Conservation (phyloP, 2,888 invertebrate species). For the Nomada lathburiana region DNA sequence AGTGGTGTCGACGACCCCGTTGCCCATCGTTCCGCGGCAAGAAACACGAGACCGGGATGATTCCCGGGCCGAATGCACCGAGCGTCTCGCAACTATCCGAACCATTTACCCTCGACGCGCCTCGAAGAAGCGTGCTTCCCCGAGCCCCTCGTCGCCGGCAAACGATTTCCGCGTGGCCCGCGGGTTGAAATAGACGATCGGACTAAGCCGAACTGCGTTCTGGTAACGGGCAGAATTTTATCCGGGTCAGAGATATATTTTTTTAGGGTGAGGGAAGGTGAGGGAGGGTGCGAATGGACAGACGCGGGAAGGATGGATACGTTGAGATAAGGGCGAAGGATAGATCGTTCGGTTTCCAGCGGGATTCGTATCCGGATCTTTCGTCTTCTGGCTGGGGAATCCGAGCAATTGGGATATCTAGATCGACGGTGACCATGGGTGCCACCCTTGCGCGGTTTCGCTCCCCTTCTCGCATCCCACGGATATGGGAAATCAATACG, state of each 20-base stretch:
- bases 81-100: constrained; percentile 38
- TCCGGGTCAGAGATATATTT: background rate
- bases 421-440: constrained; percentile 15
- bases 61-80: constrained; percentile 39
- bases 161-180: background rate
- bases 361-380: constrained; percentile 16
- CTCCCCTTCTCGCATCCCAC: background rate
- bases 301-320: background rate
- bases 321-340: background rate
- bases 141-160: background rate
- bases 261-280: background rate
- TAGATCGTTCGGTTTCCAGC: background rate
- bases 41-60: constrained; percentile 50
- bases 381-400: constrained; percentile 24
- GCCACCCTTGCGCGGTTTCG: constrained; percentile 18
- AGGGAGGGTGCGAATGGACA: background rate
- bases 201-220: background rate
- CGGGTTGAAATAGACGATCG: background rate
- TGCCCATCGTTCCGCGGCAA: constrained; percentile 58
- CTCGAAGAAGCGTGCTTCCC: background rate
- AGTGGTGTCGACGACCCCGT: constrained; percentile 64
- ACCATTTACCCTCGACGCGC: constrained; percentile 28
- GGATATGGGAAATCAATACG: constrained; percentile 18
- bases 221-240: background rate
- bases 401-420: constrained; percentile 21